Conservation (phyloP, 1,140 invertebrate genomes). For the Neotoxoptera formosana region DNA sequence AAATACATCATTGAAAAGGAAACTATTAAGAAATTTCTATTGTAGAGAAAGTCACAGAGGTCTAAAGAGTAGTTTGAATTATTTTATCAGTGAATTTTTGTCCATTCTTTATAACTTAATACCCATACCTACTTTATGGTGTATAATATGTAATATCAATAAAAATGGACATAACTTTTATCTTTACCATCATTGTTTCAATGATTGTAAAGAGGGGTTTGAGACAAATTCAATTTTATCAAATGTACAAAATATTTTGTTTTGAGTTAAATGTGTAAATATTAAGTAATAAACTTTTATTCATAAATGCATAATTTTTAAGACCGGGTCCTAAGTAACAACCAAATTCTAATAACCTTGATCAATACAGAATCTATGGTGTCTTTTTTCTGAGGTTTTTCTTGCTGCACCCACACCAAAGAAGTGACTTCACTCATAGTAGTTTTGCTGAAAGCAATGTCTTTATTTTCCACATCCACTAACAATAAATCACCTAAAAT, state of each 20-base stretch:
- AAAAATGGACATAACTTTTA: neutral
- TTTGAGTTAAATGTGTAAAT: neutral
- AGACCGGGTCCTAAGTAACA: neutral
- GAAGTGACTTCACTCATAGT: conserved; percentile 22
- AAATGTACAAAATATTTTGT: neutral
- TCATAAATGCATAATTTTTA: neutral
- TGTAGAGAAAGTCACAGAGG: neutral
- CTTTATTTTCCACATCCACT: conserved; percentile 88
- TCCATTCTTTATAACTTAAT: neutral
- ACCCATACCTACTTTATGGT: neutral
- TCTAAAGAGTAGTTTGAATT: neutral
- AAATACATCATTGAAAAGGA: neutral
- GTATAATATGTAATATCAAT: neutral
- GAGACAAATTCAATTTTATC: neutral
- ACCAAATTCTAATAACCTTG: conserved; percentile 41
- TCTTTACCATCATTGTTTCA: neutral
- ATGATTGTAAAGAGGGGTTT: neutral
- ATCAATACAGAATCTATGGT: conserved; percentile 45
- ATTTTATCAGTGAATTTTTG: neutral
- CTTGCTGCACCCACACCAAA: conserved; percentile 46
- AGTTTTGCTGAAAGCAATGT: conserved; percentile 72
- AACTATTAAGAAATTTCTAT: neutral
- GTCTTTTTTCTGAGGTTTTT: conserved; percentile 44
- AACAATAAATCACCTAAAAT: conserved; percentile 70
- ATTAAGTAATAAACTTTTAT: neutral